These are phyloP conservation scores for Cyanoliseus patagonus DNA, from an alignment of 2,113 vertebrate species.

Conservation along the genomic window DNA sequence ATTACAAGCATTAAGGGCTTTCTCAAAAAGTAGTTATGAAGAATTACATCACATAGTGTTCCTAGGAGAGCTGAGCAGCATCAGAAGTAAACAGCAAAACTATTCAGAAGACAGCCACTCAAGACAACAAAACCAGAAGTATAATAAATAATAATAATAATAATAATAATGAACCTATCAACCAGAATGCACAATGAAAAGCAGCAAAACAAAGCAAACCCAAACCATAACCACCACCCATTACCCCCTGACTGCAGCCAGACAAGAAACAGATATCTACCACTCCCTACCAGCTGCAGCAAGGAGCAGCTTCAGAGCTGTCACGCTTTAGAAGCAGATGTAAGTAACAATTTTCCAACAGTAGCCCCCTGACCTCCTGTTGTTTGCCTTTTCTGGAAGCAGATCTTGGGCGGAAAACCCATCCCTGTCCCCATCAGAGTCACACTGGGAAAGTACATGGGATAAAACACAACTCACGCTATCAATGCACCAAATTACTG, in stretches of 20 bases:
- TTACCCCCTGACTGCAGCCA: background rate
- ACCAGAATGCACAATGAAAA: background rate
- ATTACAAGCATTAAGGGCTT: background rate
- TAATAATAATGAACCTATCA: background rate
- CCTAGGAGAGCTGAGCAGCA: background rate
- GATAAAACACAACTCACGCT: background rate
- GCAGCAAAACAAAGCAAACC: background rate
- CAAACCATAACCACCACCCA: background rate
- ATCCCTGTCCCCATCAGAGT: background rate
- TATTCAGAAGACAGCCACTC: background rate
- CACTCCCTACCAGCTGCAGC: background rate
- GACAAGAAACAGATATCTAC: background rate
- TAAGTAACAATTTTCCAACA: background rate
- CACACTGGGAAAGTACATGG: background rate
- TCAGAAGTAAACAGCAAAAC: background rate
- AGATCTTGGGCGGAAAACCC: background rate
- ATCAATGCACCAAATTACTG: background rate
- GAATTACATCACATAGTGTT: fast-evolving
- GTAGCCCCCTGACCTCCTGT: background rate
- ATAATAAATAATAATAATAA: background rate
- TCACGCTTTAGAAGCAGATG: fast-evolving
- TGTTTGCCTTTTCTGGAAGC: background rate
- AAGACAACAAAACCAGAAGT: background rate
- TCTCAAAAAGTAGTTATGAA: background rate
- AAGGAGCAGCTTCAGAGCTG: background rate